Conservation (phyloP, 2,113 vertebrate species). For the Alexandromys fortis region DNA sequence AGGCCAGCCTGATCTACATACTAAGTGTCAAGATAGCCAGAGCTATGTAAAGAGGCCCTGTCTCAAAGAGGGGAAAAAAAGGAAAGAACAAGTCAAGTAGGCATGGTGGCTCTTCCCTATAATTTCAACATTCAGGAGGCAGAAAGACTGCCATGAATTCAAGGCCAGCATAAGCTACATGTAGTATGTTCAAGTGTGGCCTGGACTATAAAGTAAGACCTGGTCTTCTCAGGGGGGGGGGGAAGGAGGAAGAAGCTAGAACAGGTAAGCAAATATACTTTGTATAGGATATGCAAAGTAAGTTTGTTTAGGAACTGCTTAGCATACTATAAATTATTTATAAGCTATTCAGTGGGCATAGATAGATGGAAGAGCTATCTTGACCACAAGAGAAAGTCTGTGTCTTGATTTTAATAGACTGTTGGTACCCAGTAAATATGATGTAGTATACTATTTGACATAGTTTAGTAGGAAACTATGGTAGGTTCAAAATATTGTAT, state of each 20-base stretch:
- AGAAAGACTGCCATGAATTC: background rate
- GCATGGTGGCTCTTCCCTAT: background rate
- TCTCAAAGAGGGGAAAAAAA: background rate
- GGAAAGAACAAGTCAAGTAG: background rate
- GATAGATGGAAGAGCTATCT: background rate
- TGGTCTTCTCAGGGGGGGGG: background rate
- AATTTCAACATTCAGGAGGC: background rate
- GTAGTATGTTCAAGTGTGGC: background rate
- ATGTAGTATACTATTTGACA: constrained; percentile 64
- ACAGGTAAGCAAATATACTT: background rate
- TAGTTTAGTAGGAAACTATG: constrained; percentile 63
- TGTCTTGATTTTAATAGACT: constrained; percentile 47
- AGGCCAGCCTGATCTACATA: background rate
- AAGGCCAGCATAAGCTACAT: background rate
- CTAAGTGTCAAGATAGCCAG: background rate
- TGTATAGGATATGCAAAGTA: constrained; percentile 25
- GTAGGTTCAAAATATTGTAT: constrained; percentile 77
- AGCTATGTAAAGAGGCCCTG: background rate
- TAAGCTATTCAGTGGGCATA: background rate
- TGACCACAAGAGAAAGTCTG: background rate
- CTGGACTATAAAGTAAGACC: background rate
- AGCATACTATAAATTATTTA: background rate
- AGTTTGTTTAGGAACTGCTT: constrained; percentile 52
- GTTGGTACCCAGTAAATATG: constrained; percentile 42
- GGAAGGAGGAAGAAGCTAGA: background rate